A percentile compares a stretch with the other conserved stretches of the same genome.
Evolutionary conservation across 1,140 invertebrate species (phyloP).

Genomic region (Hesperophylax magnus): DNA sequence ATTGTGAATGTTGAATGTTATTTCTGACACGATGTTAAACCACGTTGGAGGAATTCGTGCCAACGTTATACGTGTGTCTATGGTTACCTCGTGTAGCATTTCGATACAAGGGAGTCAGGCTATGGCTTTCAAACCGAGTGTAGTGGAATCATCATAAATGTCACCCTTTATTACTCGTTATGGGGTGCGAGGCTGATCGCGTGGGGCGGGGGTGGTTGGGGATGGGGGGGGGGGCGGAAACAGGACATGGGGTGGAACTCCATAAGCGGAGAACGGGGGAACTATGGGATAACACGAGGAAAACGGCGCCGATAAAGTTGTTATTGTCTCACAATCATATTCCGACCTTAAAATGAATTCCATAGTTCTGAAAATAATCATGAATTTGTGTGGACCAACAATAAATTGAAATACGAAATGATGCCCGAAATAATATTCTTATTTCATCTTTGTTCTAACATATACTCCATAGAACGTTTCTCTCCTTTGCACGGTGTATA

Average conservation of each 20-base stretch:
- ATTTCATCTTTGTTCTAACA: too few relatives aligned
- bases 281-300: constrained; percentile 9
- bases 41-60: neutral
- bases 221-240: neutral
- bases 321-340: too few relatives aligned
- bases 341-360: neutral
- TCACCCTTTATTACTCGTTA: constrained; percentile 45
- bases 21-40: neutral
- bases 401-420: too few relatives aligned
- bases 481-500: too few relatives aligned
- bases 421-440: too few relatives aligned
- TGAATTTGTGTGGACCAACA: too few relatives aligned
- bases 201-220: neutral
- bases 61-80: neutral
- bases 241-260: neutral
- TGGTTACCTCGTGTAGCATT: constrained; percentile 10
- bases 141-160: constrained; percentile 40
- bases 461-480: too few relatives aligned
- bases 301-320: constrained; percentile 9
- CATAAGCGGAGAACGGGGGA: neutral
- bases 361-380: too few relatives aligned
- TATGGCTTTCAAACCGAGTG: constrained; percentile 26
- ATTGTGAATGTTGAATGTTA: too few relatives aligned
- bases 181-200: constrained; percentile 11
- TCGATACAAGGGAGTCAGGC: constrained; percentile 29